phyloP scores from a whole-genome alignment of 2,113 vertebrate genomes.

The Balaeniceps rex region DNA sequence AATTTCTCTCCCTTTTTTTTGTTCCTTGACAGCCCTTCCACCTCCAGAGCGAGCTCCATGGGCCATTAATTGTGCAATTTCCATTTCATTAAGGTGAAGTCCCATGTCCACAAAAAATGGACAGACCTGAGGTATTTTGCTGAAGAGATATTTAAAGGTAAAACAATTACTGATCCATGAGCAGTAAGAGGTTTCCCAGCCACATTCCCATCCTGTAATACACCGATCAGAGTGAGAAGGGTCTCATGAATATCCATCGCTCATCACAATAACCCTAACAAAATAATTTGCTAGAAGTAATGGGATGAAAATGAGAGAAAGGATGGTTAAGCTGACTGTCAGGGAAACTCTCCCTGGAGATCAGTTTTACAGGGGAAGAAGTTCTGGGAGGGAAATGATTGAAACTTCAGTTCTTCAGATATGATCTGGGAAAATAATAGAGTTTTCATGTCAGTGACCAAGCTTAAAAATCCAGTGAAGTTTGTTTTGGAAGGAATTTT shows the following conservation, averaged over 20 bases:
- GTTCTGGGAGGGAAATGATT: not conserved
- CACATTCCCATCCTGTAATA: not conserved
- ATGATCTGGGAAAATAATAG: not conserved
- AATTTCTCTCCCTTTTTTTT: not conserved
- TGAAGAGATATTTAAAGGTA: not conserved
- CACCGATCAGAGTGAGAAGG: not conserved
- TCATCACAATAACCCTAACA: not conserved
- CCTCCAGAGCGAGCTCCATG: not conserved
- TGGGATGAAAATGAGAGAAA: not conserved
- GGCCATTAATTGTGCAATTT: not conserved
- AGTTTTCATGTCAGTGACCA: not conserved
- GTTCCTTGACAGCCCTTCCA: not conserved
- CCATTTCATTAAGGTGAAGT: not conserved
- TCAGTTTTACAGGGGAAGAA: not conserved
- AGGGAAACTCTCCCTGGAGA: not conserved
- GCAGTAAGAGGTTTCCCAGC: not conserved
- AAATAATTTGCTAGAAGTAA: not conserved
- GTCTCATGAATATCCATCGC: not conserved
- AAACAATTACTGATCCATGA: not conserved
- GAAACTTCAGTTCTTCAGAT: not conserved
- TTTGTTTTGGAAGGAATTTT: not conserved
- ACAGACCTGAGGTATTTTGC: not conserved
- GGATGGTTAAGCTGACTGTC: not conserved
- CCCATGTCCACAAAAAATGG: not conserved
- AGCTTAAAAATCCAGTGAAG: not conserved